Conservation (phyloP, 2,797 vertebrate genomes). For the Lutjanus argentimaculatus region DNA sequence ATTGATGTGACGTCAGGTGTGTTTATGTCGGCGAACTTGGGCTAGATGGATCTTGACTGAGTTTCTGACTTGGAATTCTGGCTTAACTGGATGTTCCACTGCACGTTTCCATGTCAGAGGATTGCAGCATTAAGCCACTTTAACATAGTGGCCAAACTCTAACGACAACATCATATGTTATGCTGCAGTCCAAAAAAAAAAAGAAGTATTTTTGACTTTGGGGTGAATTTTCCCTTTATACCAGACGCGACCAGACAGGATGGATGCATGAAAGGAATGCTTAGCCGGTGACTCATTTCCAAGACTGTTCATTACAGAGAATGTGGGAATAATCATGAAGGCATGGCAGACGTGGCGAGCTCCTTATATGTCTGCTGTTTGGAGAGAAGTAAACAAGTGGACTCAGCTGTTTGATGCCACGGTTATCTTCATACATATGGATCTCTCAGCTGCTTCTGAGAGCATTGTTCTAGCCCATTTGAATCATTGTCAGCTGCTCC, state of each 20-base stretch:
- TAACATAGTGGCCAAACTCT: no score
- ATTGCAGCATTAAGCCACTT: no score
- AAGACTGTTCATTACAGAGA: conserved; percentile 51
- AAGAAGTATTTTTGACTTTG: no score
- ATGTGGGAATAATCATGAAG: conserved; percentile 54
- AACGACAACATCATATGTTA: no score
- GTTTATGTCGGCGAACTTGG: no score
- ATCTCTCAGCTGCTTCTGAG: conserved; percentile 56
- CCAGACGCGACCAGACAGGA: background rate
- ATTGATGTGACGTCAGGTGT: no score
- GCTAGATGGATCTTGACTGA: no score
- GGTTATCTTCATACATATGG: conserved; percentile 68
- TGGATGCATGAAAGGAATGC: conserved; percentile 22
- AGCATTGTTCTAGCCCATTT: conserved; percentile 63
- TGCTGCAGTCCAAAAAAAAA: no score
- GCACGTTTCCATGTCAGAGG: no score
- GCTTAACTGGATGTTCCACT: no score
- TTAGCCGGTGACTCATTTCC: conserved; percentile 42
- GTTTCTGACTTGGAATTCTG: no score
- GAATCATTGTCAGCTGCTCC: conserved; percentile 67
- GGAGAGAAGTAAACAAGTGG: conserved; percentile 61
- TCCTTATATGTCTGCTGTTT: conserved; percentile 54
- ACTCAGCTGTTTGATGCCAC: conserved; percentile 66
- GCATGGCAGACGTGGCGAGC: conserved; percentile 40
- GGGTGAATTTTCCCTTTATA: no score